Base-by-base conservation (phyloP, 2,797 vertebrate species). In the Chaunax sp. region DNA sequence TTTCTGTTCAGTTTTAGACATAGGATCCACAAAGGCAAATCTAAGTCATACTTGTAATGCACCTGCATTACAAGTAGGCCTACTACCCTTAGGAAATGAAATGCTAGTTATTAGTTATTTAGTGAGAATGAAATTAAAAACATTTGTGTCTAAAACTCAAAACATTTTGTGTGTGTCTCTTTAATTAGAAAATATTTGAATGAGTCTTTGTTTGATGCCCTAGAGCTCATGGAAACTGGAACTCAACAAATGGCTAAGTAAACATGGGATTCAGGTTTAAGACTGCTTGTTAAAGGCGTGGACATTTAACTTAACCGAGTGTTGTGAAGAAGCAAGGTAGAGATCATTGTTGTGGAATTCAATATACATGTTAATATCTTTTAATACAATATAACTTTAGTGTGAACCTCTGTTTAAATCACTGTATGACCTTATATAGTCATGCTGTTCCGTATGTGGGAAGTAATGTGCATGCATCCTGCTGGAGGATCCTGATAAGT, bases 201-300 rank as follows among this genome's bases (percentile, higher is more conserved):
- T 13, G 3, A 51, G 13, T 57, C 13, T 64, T 64, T 49, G 11
- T 40, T 9, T 60, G 40, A 55, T 46, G 18, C 23, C 56, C 14
- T 16, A 45, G 13, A 30, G 70, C 41, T 30, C 6, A 18, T 49
- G 9, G 37, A 12, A 64, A 62, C 52, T 13, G 33, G 11, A 67
- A 50, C 49, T 23, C 22, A 71, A 23, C 9, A 68, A 78, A 57
- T 20, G 43, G 15, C 44, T 58, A 1, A 61, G 65, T 53, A 78
- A 82, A 80, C 64, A 80, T 25, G 18, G 30, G 13, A 64, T 30
- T 26, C 44, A 43, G 45, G 43, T 69, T 56, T 74, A 43, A 57
- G 19, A 19, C 13, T 78, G 79, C 47, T 86, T 87, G 72, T 46
- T 75, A 37, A 83, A 83, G 88, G 82, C 38, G 85, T 76, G 77